Percentiles rank a stretch among this genome's conserved stretches.
These are phyloP conservation scores for Ephialtes manifestator DNA, from an alignment of 2,888 invertebrate genomes.

Conservation along the genomic window DNA sequence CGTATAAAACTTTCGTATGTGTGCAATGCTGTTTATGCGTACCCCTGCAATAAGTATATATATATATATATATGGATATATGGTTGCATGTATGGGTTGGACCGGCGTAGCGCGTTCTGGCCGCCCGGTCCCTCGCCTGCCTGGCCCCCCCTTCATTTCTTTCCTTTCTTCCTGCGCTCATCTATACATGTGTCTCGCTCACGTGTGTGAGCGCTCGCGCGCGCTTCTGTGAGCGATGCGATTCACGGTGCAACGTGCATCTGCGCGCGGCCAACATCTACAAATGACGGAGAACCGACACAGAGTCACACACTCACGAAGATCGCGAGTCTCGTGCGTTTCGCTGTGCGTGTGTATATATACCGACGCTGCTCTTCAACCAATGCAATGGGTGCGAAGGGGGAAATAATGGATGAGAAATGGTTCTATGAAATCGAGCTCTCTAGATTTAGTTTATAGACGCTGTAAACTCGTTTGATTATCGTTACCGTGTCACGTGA, in stretches of 20 bases:
- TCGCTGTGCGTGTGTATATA: conserved; percentile 5
- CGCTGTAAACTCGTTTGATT: background rate
- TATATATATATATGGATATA: conserved; percentile 12
- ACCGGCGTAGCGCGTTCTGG: conserved; percentile 68
- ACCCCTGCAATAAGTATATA: background rate
- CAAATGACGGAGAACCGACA: conserved; percentile 44
- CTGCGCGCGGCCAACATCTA: conserved; percentile 66
- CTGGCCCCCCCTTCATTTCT: conserved; percentile 45
- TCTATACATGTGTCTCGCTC: conserved; percentile 34
- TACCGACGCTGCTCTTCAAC: conserved; percentile 36
- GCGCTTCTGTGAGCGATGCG: conserved; percentile 65
- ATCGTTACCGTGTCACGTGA: background rate
- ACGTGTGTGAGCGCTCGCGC: conserved; percentile 7
- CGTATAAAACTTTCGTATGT: conserved; percentile 40
- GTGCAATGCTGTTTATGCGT: conserved; percentile 29
- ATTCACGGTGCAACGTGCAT: conserved; percentile 64
- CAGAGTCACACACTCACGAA: conserved; percentile 7
- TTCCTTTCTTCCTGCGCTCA: conserved; percentile 62
- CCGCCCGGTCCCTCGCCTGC: conserved; percentile 69
- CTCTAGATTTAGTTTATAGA: conserved; percentile 19
- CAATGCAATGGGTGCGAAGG: conserved; percentile 53
- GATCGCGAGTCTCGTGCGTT: conserved; percentile 34
- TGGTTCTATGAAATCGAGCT: conserved; percentile 59
- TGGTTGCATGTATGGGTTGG: conserved; percentile 48
- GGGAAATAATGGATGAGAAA: conserved; percentile 63